Percentiles rank a stretch among this genome's conserved stretches.
Conservation (phyloP, 2,797 vertebrate genomes). For the Babyrousa celebensis region DNA sequence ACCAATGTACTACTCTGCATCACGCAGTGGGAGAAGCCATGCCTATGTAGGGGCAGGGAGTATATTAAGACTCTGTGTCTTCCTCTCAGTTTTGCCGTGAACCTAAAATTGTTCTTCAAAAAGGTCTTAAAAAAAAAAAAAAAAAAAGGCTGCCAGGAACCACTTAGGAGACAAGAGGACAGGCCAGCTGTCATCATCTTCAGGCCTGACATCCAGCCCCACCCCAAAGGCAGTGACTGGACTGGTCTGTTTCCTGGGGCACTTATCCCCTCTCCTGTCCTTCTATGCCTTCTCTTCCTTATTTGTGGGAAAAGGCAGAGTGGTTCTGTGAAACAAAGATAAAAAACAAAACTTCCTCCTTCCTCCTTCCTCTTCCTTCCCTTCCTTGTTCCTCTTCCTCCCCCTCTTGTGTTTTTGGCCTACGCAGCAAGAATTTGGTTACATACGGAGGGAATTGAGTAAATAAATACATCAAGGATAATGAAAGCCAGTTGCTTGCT, state of each 20-base stretch:
- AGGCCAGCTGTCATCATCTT: neutral
- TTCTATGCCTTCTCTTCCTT: neutral
- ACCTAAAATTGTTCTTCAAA: neutral
- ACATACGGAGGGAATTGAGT: neutral
- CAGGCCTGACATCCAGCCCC: neutral
- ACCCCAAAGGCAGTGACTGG: neutral
- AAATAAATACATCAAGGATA: neutral
- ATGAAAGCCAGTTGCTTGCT: neutral
- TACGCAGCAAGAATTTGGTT: neutral
- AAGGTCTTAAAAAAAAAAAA: neutral
- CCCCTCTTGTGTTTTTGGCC: neutral
- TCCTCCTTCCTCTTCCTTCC: neutral
- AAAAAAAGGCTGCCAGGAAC: slow-evolving; percentile 12
- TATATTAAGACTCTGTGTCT: neutral
- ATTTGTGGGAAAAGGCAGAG: neutral
- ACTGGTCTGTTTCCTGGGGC: neutral
- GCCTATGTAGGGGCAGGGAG: neutral
- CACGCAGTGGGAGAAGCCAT: neutral
- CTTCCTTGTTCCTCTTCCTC: neutral
- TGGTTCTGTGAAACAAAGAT: neutral
- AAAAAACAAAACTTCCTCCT: neutral
- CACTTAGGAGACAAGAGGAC: neutral
- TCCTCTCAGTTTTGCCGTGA: neutral
- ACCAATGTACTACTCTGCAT: neutral
- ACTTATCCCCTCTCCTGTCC: neutral